Conservation (phyloP, 2,888 invertebrate species). For the Cyrtodaria siliqua region DNA sequence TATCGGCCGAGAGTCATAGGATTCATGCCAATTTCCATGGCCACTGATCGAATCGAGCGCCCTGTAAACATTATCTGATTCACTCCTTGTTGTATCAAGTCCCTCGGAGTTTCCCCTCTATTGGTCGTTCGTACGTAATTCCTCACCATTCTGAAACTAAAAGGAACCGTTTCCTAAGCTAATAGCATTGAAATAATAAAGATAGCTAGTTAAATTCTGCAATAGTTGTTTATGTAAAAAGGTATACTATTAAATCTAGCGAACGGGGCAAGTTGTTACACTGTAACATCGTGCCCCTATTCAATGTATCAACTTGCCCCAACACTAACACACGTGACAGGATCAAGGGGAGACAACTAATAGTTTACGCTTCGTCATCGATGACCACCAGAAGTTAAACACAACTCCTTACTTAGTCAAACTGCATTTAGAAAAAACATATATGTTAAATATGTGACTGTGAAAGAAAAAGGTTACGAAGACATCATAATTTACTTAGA, state of each 20-base stretch:
- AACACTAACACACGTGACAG: slow-evolving; percentile 7
- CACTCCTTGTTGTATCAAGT: slow-evolving; percentile 23
- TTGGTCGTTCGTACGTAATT: slow-evolving; percentile 22
- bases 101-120: slow-evolving; percentile 19
- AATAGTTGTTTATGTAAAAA: slow-evolving; percentile 7
- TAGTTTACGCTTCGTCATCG: slow-evolving; percentile 2
- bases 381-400: slow-evolving; percentile 9
- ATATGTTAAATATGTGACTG: slow-evolving; percentile 4
- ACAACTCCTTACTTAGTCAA: slow-evolving; percentile 14
- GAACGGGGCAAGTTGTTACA: slow-evolving; percentile 24
- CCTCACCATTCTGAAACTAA: slow-evolving; percentile 36
- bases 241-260: background rate
- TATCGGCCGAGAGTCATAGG: slow-evolving; percentile 30
- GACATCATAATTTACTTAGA: slow-evolving; percentile 36
- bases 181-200: too few species aligned
- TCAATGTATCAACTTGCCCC: slow-evolving; percentile 37
- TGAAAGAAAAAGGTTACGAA: slow-evolving; percentile 21
- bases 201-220: too few species aligned
- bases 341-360: slow-evolving; percentile 12
- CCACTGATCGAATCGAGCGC: slow-evolving; percentile 38
- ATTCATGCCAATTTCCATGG: slow-evolving; percentile 30
- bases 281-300: slow-evolving; percentile 28
- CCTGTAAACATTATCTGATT: slow-evolving; percentile 34
- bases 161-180: too few species aligned
- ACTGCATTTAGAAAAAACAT: slow-evolving; percentile 21